These are phyloP conservation scores for Oligia latruncula DNA, from an alignment of 2,888 invertebrate genomes.

Conservation along the genomic window DNA sequence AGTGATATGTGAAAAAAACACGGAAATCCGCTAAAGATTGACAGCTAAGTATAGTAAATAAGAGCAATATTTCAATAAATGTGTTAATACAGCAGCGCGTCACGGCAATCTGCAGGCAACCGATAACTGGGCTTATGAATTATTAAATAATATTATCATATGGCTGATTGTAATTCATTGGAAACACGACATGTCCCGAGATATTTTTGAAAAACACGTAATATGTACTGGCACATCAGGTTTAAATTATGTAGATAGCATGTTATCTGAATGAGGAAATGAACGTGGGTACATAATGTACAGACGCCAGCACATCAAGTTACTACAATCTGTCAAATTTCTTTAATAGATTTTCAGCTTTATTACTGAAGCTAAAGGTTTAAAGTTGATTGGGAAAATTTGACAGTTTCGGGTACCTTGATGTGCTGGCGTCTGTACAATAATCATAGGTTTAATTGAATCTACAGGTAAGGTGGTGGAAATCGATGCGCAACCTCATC, in stretches of 20 bases:
- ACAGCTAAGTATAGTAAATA: conserved; percentile 21
- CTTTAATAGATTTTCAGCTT: no score
- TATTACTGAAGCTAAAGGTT: no score
- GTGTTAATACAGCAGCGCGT: conserved; percentile 36
- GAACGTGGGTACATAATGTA: not conserved
- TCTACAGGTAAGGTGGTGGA: no score
- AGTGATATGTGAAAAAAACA: conserved; percentile 2
- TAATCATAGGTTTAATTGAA: no score
- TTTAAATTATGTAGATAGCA: conserved; percentile 1
- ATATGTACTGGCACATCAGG: not conserved
- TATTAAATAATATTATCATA: conserved; percentile 55
- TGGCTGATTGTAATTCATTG: conserved; percentile 39
- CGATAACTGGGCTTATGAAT: conserved; percentile 50
- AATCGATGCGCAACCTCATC: no score
- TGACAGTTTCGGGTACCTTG: no score
- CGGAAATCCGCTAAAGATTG: conserved; percentile 8
- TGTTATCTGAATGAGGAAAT: conserved; percentile 3
- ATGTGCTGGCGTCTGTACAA: no score
- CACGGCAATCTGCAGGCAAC: conserved; percentile 15
- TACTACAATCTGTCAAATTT: no score
- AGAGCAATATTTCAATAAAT: conserved; percentile 51
- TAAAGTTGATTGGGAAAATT: no score
- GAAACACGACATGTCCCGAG: conserved; percentile 9
- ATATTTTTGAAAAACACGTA: conserved; percentile 35
- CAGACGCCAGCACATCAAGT: no score